Evolutionary conservation across 2,113 vertebrate species (phyloP).

Genomic region (Pseudorasbora parva): DNA sequence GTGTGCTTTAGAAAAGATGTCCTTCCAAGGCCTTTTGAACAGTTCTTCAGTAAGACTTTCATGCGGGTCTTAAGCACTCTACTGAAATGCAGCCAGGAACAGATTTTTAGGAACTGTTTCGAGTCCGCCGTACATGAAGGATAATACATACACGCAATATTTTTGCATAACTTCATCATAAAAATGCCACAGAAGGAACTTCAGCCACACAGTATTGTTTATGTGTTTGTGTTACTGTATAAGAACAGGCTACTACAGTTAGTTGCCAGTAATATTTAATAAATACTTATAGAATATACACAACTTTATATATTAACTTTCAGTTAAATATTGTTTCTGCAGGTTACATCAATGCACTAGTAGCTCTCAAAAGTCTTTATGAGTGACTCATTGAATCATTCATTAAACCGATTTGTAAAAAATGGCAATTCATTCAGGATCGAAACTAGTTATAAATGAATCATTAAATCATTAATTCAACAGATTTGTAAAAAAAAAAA

Average conservation of each 20-base stretch:
- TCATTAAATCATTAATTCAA: too few relatives aligned
- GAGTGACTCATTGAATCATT: neutral
- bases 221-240: neutral
- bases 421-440: too few relatives aligned
- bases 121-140: neutral
- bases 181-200: neutral
- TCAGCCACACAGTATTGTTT: neutral
- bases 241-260: neutral
- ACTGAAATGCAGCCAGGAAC: slow-evolving; percentile 33
- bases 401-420: too few relatives aligned
- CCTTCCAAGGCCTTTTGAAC: slow-evolving; percentile 3
- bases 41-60: slow-evolving; percentile 30
- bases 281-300: neutral
- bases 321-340: neutral
- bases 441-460: too few relatives aligned
- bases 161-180: slow-evolving; percentile 1
- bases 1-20: slow-evolving; percentile 32
- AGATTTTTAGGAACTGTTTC: slow-evolving; percentile 9
- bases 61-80: slow-evolving; percentile 33
- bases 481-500: neutral
- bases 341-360: neutral
- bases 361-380: neutral
- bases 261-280: neutral
- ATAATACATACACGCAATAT: neutral
- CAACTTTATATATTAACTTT: neutral